Evolutionary conservation across 2,888 invertebrate species (phyloP), one percentile per base, ranked within the genome.

Genomic region (Apamea crenata): DNA sequence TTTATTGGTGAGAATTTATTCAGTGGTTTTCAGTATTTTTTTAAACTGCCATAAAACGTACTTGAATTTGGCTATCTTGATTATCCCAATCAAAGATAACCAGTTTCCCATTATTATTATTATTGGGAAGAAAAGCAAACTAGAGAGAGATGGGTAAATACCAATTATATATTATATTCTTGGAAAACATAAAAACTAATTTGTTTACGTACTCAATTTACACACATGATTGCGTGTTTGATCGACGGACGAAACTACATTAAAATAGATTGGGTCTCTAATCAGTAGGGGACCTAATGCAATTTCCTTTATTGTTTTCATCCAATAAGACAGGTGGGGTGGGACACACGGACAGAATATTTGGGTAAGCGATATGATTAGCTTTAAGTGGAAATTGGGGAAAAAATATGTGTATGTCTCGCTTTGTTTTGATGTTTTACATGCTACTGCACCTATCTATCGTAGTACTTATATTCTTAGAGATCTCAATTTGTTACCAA

Each of bases 281-380:
- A 93, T 93, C 90, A 91, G 84, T 88, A 88, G 90, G 90, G 91
- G 91, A 89, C 87, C 87, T 89, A 87, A 92, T 92, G 92, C 92
- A 93, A 94, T 94, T 94, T 93, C 91, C 93, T 92, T 92, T 93
- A 93, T 92, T 93, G 91, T 92, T 91, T 88, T 90, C 89, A 91
- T 91, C 88, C 89, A 91, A 90, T 91, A 91, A 90, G 91, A 82
- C 89, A 85, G 92, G 92, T 91, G 91, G 92, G 92, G 91, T 88
- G 86, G 80, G 66, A 65, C 56, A 65, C 80, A 83, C 67, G 61
- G 50, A 74, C 71, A n/a, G 16, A 79, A 74, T 73, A 86, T 86
- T 74, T 72, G 32, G 73, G 78, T 83, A 81, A 87, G 82, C 61
- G 72, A 79, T 82, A 78, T 80, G 82, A 79, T 82, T 77, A 79